Base-by-base conservation (phyloP, 2,888 invertebrate species). In the Oegoconia quadripuncta region DNA sequence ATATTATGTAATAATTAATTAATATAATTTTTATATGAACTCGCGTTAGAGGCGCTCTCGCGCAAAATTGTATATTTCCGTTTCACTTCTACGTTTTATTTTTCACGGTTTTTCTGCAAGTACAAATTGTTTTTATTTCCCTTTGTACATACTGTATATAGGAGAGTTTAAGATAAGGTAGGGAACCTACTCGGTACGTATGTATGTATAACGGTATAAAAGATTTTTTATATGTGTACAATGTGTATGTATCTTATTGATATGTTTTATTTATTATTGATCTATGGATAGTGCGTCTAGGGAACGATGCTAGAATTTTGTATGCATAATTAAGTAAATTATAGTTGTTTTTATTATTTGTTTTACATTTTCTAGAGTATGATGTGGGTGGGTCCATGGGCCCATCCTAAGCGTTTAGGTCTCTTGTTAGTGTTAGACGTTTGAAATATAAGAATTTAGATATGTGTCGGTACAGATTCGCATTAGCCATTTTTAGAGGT, bases 61-160 rank as follows among this genome's bases (percentile, higher is more conserved):
- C 63, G 44, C 6, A 41, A 35, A 52, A 65, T 64, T 83, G 80
- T 82, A 83, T 75, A 81, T 81, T 78, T 76, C 75, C 60, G 67
- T 79, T 77, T 71, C 63, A 56, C 56, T 67, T 68, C 56, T 69
- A 62, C 62, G 58, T 75, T 74, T 65, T 59, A 63, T 66, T 74
- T 79, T 73, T 80, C 75, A 82, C 80, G 70, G 71, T 82, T 83
- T 75, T 65, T 87, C 87, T 82, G 84, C 86, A 83, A 88, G 88
- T 88, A 88, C 88, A 88, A 88, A 88, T 84, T 86, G 83, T 87
- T 87, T 86, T 81, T 86, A 82, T 86, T 87, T 84, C 75, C 74
- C 78, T 72, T 60, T 88, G 88, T 88, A 88, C 77, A 88, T 88
- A 88, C 73, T 88, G 87, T 88, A 88, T 78, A 87, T 88, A 88